Conservation (phyloP, 2,113 vertebrate genomes). For the Mirounga angustirostris region DNA sequence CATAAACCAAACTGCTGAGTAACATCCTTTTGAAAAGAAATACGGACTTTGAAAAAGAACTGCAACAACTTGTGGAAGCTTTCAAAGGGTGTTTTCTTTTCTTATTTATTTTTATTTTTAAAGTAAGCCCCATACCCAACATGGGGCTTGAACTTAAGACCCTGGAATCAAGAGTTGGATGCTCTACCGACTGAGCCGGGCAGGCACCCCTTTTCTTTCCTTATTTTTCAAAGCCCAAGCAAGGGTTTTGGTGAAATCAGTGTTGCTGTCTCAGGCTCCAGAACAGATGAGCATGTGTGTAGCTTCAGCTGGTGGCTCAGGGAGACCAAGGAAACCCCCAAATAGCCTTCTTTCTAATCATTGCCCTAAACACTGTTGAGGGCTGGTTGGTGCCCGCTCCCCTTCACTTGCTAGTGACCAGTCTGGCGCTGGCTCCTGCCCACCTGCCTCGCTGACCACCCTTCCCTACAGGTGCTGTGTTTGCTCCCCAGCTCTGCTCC, state of each 20-base stretch:
- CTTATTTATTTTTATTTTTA: conserved; percentile 12
- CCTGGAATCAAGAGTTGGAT: not conserved
- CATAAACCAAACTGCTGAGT: conserved; percentile 10
- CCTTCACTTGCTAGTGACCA: not conserved
- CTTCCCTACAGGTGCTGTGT: not conserved
- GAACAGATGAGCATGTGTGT: not conserved
- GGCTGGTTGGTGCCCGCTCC: not conserved
- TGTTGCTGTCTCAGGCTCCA: conserved; percentile 41
- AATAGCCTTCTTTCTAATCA: conserved; percentile 41
- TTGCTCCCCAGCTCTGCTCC: not conserved
- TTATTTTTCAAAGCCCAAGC: conserved; percentile 53
- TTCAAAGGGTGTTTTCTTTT: conserved; percentile 4
- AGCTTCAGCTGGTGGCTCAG: not conserved
- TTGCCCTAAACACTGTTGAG: not conserved
- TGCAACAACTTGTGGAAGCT: not conserved
- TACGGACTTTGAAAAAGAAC: not conserved
- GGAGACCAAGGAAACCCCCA: conserved; percentile 44
- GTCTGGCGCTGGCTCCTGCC: not conserved
- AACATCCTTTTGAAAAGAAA: conserved; percentile 48
- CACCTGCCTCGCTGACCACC: accelerated
- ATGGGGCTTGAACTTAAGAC: not conserved
- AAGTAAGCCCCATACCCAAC: not conserved
- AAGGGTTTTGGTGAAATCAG: conserved; percentile 44
- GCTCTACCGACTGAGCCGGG: not conserved
- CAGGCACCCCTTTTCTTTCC: not conserved